Base-by-base conservation (phyloP, 2,113 vertebrate species). In the Penelope pileata region DNA sequence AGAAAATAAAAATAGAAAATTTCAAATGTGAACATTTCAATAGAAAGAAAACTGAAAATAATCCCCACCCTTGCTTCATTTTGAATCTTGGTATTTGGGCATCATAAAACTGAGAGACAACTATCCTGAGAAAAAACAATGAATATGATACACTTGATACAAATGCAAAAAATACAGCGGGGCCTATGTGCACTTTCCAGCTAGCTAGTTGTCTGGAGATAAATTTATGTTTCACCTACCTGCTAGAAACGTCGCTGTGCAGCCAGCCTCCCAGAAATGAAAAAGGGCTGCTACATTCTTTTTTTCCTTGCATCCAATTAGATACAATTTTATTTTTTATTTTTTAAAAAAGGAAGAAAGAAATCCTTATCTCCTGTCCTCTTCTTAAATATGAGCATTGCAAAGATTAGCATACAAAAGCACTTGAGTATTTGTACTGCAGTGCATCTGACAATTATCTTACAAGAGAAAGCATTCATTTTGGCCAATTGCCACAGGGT, bases 371-470 rank as follows among this genome's bases (percentile, higher is more conserved):
- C 26, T 72, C 45, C 69, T 21, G 2, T 60, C 69, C 92, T 59
- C 74, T 38, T 36, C 34, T 60, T 38, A 77, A 60, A 68, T 24
- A 30, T 80, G n/a, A 91, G 7, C 16, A 93, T 85, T 68, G 50
- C 78, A 58, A 53, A 64, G 73, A 94, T 92, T 62, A 95, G 82
- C 93, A 90, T 79, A 67, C 58, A 80, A 85, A 92, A 91, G 51
- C 85, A 79, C 87, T 92, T 34, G 50, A 85, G 64, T n/a, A 80
- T 92, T 93, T 73, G 72, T 66, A 74, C 84, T 86, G 69, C 67
- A 69, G 94, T 83, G 79, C 77, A 93, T 83, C 83, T 95, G 91
- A 78, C 77, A 88, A 86, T 96, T 91, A 83, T 48, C 72, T 87
- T 67, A 86, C 70, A 67, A 95, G 94, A 92, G 91, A 90, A 62